phyloP scores from a whole-genome alignment of 2,797 vertebrate genomes.

The Rhinella marina region DNA sequence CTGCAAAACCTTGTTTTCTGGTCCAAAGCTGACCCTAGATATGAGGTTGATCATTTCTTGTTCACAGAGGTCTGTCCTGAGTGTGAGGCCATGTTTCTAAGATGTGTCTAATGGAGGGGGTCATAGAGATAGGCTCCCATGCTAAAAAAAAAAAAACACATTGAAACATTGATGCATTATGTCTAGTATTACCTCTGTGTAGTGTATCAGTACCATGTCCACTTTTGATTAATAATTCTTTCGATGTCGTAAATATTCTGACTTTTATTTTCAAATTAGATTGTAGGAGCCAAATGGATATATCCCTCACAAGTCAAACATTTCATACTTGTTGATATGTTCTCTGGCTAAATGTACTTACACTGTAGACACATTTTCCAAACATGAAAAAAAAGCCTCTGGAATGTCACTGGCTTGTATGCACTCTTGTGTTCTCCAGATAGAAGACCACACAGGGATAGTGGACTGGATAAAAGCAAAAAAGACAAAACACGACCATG shows the following conservation, averaged over 20 bases:
- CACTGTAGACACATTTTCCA: slow-evolving; percentile 21
- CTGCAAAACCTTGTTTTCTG: neutral
- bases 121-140: neutral
- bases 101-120: too few relatives aligned
- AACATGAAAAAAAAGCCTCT: neutral
- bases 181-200: neutral
- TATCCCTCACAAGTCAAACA: slow-evolving; percentile 13
- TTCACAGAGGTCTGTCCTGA: too few relatives aligned
- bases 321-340: slow-evolving; percentile 17
- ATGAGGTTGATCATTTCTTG: too few relatives aligned
- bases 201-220: neutral
- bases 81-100: too few relatives aligned
- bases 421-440: neutral
- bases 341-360: neutral
- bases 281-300: neutral
- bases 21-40: too few relatives aligned
- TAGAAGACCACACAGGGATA: slow-evolving; percentile 28
- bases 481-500: neutral
- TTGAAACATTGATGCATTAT: neutral
- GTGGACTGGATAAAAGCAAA: neutral
- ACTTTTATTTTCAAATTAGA: slow-evolving; percentile 8
- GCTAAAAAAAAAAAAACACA: neutral
- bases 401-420: slow-evolving; percentile 11
- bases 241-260: neutral
- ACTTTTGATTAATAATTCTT: neutral